These are phyloP conservation scores for Scaptomyza graminum DNA, from an alignment of 1,140 invertebrate genomes.

Conservation along the genomic window DNA sequence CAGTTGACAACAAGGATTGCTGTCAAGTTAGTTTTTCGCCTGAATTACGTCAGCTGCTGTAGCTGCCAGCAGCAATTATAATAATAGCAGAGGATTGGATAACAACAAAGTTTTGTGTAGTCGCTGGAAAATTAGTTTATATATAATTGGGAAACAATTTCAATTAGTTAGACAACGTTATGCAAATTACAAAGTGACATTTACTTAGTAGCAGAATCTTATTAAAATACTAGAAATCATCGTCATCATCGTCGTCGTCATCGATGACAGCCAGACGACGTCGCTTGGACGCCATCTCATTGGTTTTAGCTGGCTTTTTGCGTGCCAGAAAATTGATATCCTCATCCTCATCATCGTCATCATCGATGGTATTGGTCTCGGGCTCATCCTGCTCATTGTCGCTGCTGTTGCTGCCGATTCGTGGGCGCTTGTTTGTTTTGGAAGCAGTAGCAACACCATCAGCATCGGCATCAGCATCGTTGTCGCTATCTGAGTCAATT, in stretches of 20 bases:
- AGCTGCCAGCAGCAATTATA: too few species aligned
- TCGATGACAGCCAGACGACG: slow-evolving; percentile 79
- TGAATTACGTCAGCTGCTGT: too few species aligned
- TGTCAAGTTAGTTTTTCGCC: too few species aligned
- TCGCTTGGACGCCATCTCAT: slow-evolving; percentile 73
- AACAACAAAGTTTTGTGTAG: slow-evolving; percentile 1
- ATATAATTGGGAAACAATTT: neutral
- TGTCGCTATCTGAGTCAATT: slow-evolving; percentile 83
- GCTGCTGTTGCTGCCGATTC: slow-evolving; percentile 66
- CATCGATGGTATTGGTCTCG: slow-evolving; percentile 4
- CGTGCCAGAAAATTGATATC: slow-evolving; percentile 76
- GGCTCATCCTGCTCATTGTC: slow-evolving; percentile 55
- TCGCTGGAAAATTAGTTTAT: neutral
- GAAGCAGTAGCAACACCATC: slow-evolving; percentile 40
- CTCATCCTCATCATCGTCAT: slow-evolving; percentile 29
- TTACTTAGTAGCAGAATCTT: slow-evolving; percentile 46
- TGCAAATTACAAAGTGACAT: slow-evolving; percentile 38
- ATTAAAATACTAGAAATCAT: slow-evolving; percentile 69
- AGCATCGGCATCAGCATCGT: slow-evolving; percentile 43
- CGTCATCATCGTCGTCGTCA: slow-evolving; percentile 77
- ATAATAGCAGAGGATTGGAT: too few species aligned
- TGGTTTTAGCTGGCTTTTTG: slow-evolving; percentile 61
- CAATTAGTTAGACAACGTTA: slow-evolving; percentile 17
- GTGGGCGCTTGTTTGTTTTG: slow-evolving; percentile 79
- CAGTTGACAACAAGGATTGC: too few species aligned